Base-by-base conservation (phyloP, 2,113 vertebrate genomes). In the Tichodroma muraria region DNA sequence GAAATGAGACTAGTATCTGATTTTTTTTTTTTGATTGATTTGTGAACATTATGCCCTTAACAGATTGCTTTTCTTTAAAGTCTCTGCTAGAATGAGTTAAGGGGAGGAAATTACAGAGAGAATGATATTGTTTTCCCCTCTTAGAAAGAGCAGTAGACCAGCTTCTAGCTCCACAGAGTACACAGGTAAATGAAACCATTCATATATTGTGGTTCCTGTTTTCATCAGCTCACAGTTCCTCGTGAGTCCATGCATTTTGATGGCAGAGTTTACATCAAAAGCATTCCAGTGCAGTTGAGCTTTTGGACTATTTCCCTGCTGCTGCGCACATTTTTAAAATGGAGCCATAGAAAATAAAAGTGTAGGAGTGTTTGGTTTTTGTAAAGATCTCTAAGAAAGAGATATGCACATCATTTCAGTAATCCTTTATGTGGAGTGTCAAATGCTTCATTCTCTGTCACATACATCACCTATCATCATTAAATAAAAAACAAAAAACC, bases 401-500 rank as follows among this genome's bases (percentile, higher is more conserved):
- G 44, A 89, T 47, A 65, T 60, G 38, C 37, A 82, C 73, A 69
- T 69, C 8, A 47, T 91, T 77, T 89, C 68, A 79, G 75, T 93
- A 91, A 89, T 92, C 45, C 49, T 93, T 93, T 86, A 79, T 45
- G 47, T 37, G 61, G 44, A 69, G 8, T 24, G 76, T 71, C 65
- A 96, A 97, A 88, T 83, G 24, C 59, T 94, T 83, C 42, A 37
- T 69, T 77, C 49, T 86, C 71, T 97, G 89, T 89, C 90, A 96
- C 88, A 76, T 61, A 20, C 8, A 70, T 93, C 70, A 69, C 63
- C 65, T 80, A 76, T 66, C 71, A 81, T 90, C 57, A 80, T 87
- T 40, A 69, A 69, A 85, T 30, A 42, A 57, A 82, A 76, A 70
- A 8, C 4, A 77, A 88, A 27, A 37, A 40, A 1, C 0, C 10